Evolutionary conservation across 2,113 vertebrate genomes (phyloP).

Genomic region (Mobula birostris): DNA sequence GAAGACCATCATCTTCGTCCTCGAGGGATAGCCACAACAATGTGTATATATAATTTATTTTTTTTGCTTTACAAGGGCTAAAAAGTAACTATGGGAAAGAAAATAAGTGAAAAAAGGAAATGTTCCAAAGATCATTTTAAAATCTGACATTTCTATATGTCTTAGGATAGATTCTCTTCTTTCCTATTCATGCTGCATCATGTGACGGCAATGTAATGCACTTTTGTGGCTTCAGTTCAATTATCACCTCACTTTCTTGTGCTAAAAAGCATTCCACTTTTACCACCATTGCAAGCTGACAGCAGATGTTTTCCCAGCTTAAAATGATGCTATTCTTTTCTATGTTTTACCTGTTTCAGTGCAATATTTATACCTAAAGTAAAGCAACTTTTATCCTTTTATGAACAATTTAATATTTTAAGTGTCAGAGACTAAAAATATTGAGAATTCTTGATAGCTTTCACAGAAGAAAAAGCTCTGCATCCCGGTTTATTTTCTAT

Average conservation of each 20-base stretch:
- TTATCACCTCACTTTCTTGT: not conserved
- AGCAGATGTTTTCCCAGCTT: not conserved
- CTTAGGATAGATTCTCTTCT: not conserved
- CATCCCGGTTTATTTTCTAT: no score
- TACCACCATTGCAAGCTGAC: not conserved
- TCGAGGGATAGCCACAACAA: no score
- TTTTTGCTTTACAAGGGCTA: not conserved
- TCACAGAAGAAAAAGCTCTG: no score
- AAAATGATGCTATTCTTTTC: not conserved
- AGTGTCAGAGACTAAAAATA: no score
- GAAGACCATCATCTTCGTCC: no score
- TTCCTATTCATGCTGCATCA: not conserved
- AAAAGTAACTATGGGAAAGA: not conserved
- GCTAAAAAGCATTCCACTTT: not conserved
- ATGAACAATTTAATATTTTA: no score
- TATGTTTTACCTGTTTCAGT: not conserved
- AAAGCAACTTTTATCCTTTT: no score
- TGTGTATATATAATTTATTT: no score
- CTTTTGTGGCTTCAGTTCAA: not conserved
- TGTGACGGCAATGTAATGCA: not conserved
- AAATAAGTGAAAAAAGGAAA: not conserved
- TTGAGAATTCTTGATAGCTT: no score
- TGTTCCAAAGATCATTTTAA: not conserved
- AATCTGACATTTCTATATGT: not conserved
- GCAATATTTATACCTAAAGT: not conserved